A percentile compares a stretch with the other conserved stretches of the same genome.
Evolutionary conservation across 2,797 vertebrate genomes (phyloP).

Genomic region (Chrysocyon brachyurus): DNA sequence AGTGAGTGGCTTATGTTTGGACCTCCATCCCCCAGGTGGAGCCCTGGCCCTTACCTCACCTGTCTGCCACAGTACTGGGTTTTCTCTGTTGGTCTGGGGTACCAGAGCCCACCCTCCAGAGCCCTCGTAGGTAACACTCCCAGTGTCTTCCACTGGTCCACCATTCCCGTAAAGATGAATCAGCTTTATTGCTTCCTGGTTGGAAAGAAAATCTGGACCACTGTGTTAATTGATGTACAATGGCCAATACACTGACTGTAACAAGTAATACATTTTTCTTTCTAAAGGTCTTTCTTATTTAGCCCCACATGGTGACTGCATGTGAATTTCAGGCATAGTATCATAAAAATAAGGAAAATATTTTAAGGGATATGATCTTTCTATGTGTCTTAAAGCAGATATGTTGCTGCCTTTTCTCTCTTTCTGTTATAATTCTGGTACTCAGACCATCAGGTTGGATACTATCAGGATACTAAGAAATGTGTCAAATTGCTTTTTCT

Average conservation of each 20-base stretch:
- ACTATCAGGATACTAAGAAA: neutral
- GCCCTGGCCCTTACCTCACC: neutral
- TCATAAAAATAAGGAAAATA: neutral
- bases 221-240: neutral
- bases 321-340: neutral
- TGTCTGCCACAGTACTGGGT: accelerated
- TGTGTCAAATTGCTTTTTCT: conserved; percentile 21
- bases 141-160: neutral
- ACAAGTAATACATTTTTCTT: neutral
- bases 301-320: neutral
- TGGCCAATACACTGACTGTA: neutral
- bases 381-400: neutral
- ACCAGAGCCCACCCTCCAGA: neutral
- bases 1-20: neutral
- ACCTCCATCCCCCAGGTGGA: too few relatives aligned
- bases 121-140: neutral
- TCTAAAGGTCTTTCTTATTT: neutral
- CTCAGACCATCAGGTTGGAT: neutral
- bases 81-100: neutral
- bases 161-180: neutral
- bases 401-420: neutral
- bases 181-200: neutral
- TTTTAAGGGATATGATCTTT: neutral
- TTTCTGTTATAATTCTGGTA: neutral
- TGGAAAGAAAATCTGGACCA: neutral